Conservation (phyloP, 2,113 vertebrate species). For the Chloebia gouldiae region DNA sequence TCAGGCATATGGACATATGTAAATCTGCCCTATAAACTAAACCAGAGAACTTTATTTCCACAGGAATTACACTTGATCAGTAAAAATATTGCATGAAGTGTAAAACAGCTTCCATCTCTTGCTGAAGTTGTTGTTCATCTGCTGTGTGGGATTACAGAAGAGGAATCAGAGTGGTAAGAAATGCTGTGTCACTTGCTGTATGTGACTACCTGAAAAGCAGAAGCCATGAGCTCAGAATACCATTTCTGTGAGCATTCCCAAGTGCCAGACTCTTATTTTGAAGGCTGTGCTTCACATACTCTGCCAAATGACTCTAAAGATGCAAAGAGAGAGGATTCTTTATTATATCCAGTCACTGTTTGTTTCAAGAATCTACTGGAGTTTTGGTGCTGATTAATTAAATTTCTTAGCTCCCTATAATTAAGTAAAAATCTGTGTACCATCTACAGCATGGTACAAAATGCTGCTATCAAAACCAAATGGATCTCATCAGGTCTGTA, state of each 20-base stretch:
- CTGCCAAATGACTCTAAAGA: conserved; percentile 34
- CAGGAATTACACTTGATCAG: neutral
- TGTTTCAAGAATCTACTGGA: conserved; percentile 8
- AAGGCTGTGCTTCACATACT: neutral
- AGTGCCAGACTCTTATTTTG: conserved; percentile 47
- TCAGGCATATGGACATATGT: neutral
- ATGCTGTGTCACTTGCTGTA: neutral
- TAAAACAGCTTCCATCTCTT: neutral
- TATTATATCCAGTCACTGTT: conserved; percentile 12
- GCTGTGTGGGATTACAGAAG: neutral
- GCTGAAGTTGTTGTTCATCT: neutral
- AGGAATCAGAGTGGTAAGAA: neutral
- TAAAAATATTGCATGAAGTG: neutral
- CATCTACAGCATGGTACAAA: conserved; percentile 16
- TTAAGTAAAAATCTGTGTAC: conserved; percentile 21
- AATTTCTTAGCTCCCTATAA: conserved; percentile 22
- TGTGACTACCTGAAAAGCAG: neutral
- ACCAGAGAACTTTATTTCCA: neutral
- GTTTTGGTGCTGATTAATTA: conserved; percentile 17
- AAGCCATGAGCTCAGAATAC: neutral
- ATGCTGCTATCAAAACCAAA: conserved; percentile 40
- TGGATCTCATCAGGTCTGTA: conserved; percentile 60
- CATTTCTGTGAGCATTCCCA: neutral
- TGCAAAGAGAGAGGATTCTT: conserved; percentile 40
- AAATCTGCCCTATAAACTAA: neutral